phyloP scores from a whole-genome alignment of 2,888 invertebrate species.

The Physocephala rufipes region DNA sequence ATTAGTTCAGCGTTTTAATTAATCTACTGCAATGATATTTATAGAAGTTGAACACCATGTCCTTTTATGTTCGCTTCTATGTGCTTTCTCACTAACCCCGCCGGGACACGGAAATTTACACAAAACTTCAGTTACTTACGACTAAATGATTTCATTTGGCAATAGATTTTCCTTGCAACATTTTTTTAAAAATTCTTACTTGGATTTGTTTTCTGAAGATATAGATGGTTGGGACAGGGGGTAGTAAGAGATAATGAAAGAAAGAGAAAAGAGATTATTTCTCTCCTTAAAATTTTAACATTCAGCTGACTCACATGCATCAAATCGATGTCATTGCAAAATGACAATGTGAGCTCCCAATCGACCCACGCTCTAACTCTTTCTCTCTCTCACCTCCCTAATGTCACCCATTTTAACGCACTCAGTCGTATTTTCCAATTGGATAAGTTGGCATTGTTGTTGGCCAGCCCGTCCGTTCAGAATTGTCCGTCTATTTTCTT shows the following conservation, averaged over 20 bases:
- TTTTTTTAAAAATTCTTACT: neutral
- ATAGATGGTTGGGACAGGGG: no score
- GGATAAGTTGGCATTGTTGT: conserved; percentile 22
- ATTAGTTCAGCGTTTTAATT: no score
- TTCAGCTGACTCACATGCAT: conserved; percentile 35
- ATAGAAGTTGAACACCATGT: no score
- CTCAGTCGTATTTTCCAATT: conserved; percentile 10
- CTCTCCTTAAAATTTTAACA: neutral
- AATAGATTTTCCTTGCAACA: neutral
- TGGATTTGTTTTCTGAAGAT: neutral
- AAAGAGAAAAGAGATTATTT: neutral
- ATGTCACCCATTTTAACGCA: neutral
- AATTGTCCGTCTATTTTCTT: conserved; percentile 10
- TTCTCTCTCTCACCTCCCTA: neutral
- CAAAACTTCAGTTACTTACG: neutral
- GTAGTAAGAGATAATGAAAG: no score
- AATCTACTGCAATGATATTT: no score
- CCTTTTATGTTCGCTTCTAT: no score
- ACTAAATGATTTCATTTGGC: neutral
- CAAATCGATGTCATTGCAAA: conserved; percentile 30
- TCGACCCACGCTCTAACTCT: no score
- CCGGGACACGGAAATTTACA: no score
- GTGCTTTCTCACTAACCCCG: neutral
- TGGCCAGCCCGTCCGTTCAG: neutral
- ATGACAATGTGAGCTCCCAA: conserved; percentile 26